Evolutionary conservation across 2,797 vertebrate genomes (phyloP), one percentile per base, ranked within the genome.

Genomic region (Rhinichthys osculus): DNA sequence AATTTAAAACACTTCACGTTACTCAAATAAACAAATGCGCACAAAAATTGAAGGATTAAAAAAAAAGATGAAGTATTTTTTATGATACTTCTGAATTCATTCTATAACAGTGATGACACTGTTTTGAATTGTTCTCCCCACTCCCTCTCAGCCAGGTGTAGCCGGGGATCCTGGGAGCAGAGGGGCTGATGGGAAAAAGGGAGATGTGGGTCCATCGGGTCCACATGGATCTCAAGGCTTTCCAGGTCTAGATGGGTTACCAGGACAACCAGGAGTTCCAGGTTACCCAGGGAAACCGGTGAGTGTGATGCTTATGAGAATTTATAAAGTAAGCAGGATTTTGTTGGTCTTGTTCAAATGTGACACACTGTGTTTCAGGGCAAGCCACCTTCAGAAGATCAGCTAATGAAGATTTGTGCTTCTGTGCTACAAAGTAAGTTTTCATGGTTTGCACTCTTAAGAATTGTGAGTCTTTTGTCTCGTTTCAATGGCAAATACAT

Each of bases 241-340:
- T 86, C 76, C 91, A 2, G 93, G 93, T 64, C 90, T 91, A 35
- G 88, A 91, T 40, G 93, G 93, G 27, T 82, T 78, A 64, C 91
- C 90, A 59, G 92, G 93, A 67, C 90, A 91, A 74, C 91, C 93
- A 74, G 93, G 93, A 76, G 81, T 91, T 54, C 93, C 91, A 76
- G 93, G 93, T 16, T 91, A 91, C 84, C 93, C 93, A 47, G 93
- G 93, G 78, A 94, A 94, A 90, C 93, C 92, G 7, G 93, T 94
- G 83, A 88, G 93, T 92, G 59, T 44, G 38, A 50, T 42, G 16
- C n/a, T 21, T 7, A 11, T 30, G 19, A 64, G 16, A 11, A 64
- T 40, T 9, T 27, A 17, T 78, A 64, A 76, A 21, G 1, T 30
- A 21, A 8, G 42, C n/a, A 67, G 67, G 62, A 21, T 33, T 16